Conservation (phyloP, 2,797 vertebrate species). For the Hydrophis major region DNA sequence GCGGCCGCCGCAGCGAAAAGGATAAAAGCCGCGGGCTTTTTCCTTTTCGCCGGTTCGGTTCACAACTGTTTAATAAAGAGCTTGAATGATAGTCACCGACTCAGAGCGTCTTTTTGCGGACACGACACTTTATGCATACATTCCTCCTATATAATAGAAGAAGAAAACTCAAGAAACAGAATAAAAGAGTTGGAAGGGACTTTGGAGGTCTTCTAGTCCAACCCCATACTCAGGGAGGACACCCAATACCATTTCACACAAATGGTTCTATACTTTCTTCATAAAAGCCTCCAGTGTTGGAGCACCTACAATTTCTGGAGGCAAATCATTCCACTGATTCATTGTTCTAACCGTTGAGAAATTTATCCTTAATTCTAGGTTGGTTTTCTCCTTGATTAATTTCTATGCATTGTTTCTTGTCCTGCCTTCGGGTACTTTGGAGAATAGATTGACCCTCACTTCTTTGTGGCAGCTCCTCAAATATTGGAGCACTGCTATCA, state of each 20-base stretch:
- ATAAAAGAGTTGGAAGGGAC: no score
- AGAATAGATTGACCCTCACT: background rate
- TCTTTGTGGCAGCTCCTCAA: background rate
- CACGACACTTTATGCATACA: background rate
- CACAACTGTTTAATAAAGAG: no score
- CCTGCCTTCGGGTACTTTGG: background rate
- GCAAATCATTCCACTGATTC: background rate
- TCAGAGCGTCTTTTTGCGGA: no score
- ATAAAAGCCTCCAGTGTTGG: background rate
- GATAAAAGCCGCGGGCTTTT: no score
- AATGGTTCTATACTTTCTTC: background rate
- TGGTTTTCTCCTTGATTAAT: background rate
- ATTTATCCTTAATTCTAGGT: background rate
- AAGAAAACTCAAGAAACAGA: slow-evolving; percentile 53
- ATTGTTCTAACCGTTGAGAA: background rate
- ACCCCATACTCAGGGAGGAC: no score
- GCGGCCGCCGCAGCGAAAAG: no score
- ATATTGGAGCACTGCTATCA: background rate
- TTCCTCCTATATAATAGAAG: slow-evolving; percentile 60
- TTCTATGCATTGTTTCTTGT: background rate
- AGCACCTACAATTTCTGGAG: background rate
- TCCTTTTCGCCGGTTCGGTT: no score
- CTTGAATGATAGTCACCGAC: no score
- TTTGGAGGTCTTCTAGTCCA: no score
- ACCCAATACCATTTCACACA: background rate